Conservation (phyloP, 2,113 vertebrate genomes). For the Xyrauchen texanus region DNA sequence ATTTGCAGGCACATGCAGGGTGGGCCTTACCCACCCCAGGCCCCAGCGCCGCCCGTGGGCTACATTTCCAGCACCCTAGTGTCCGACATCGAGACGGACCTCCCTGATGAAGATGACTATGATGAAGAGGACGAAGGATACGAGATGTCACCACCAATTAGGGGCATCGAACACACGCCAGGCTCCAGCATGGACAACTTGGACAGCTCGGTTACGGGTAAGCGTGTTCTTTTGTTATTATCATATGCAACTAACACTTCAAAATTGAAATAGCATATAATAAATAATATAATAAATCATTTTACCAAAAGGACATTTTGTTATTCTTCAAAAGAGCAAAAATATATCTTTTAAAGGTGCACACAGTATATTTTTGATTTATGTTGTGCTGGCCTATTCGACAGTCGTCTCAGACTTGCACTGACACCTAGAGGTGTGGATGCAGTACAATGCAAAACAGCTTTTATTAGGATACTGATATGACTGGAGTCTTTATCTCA, state of each 20-base stretch:
- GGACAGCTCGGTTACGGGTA: constrained; percentile 97
- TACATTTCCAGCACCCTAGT: constrained; percentile 95
- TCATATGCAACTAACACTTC: not conserved
- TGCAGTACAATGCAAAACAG: too few relatives aligned
- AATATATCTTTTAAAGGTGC: not conserved
- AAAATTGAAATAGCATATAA: too few relatives aligned
- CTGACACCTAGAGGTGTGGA: too few relatives aligned
- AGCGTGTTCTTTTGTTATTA: constrained; percentile 26
- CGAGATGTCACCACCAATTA: constrained; percentile 84
- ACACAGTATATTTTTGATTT: too few relatives aligned
- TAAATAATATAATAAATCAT: too few relatives aligned
- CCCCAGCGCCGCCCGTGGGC: constrained; percentile 91
- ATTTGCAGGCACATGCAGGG: constrained; percentile 91
- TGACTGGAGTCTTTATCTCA: too few relatives aligned
- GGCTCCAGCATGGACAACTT: constrained; percentile 98
- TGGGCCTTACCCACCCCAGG: constrained; percentile 89
- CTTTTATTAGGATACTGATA: too few relatives aligned
- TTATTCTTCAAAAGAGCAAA: not conserved
- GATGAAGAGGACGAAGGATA: constrained; percentile 89
- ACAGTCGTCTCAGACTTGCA: too few relatives aligned
- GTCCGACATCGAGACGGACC: constrained; percentile 95
- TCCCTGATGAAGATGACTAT: constrained; percentile 88
- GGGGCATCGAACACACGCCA: constrained; percentile 91
- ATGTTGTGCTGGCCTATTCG: too few relatives aligned
- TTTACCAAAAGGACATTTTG: too few relatives aligned